These are phyloP conservation scores for Cirrhinus mrigala DNA, from an alignment of 2,797 vertebrate species.

Conservation along the genomic window DNA sequence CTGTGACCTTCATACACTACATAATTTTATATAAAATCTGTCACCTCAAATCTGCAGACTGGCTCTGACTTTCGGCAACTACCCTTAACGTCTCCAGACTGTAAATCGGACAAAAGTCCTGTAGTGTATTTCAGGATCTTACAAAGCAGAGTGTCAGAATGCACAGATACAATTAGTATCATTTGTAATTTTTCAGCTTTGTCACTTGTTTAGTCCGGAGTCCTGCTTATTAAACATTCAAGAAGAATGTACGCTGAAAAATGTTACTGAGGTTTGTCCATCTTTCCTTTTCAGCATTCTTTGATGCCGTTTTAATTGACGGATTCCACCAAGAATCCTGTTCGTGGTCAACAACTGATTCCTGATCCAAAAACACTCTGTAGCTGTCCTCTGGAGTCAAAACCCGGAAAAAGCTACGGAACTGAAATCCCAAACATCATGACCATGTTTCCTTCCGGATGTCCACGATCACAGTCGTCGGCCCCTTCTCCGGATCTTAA, in stretches of 20 bases:
- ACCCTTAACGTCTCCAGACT: background rate
- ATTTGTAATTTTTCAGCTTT: background rate
- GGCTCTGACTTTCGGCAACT: background rate
- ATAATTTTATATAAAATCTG: background rate
- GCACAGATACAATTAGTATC: background rate
- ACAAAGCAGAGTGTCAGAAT: background rate
- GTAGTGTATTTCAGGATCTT: background rate
- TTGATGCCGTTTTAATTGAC: constrained; percentile 9
- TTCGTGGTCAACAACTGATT: background rate
- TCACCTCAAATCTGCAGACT: background rate
- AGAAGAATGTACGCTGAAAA: constrained; percentile 5
- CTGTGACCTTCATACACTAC: background rate
- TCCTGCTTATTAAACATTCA: background rate
- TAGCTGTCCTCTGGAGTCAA: constrained; percentile 1
- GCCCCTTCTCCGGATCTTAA: constrained; percentile 41
- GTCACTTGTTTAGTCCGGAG: background rate
- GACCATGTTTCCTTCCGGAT: constrained; percentile 47
- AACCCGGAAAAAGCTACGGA: constrained; percentile 45
- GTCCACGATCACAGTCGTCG: constrained; percentile 24
- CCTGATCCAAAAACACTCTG: constrained; percentile 5
- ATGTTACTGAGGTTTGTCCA: background rate
- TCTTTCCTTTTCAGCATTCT: constrained; percentile 6
- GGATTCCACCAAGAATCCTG: constrained; percentile 29
- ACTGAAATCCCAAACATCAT: constrained; percentile 49
- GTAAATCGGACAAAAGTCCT: background rate